phyloP scores from a whole-genome alignment of 2,797 vertebrate species.

The Lutjanus campechanus region DNA sequence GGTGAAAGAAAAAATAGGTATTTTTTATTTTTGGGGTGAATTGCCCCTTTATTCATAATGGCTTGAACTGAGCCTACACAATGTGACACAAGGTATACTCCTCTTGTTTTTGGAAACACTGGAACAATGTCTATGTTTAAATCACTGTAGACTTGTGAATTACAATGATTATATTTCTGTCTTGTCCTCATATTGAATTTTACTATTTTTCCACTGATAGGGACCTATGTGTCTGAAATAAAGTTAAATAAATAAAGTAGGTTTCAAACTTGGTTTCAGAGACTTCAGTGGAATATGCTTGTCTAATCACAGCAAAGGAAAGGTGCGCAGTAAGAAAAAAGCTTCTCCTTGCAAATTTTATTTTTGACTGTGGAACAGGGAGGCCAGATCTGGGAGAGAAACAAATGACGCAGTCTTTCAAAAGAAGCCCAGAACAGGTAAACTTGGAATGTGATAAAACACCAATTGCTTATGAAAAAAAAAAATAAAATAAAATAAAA shows the following conservation, averaged over 20 bases:
- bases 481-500: neutral
- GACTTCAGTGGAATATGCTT: neutral
- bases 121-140: too few species aligned
- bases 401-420: neutral
- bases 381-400: slow-evolving; percentile 7
- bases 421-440: neutral
- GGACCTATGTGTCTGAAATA: too few species aligned
- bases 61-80: too few species aligned
- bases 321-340: slow-evolving; percentile 8
- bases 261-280: neutral
- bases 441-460: neutral
- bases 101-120: too few species aligned
- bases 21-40: too few species aligned
- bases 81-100: too few species aligned
- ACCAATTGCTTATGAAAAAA: neutral
- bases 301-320: slow-evolving; percentile 1
- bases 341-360: slow-evolving; percentile 13
- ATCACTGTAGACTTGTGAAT: too few species aligned
- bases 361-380: slow-evolving; percentile 5
- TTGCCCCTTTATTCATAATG: too few species aligned
- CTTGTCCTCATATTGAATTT: too few species aligned
- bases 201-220: too few species aligned
- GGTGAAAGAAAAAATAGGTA: too few species aligned
- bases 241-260: neutral
- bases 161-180: too few species aligned